Evolutionary conservation across 2,113 vertebrate species (phyloP).

Genomic region (Montifringilla adamsi): DNA sequence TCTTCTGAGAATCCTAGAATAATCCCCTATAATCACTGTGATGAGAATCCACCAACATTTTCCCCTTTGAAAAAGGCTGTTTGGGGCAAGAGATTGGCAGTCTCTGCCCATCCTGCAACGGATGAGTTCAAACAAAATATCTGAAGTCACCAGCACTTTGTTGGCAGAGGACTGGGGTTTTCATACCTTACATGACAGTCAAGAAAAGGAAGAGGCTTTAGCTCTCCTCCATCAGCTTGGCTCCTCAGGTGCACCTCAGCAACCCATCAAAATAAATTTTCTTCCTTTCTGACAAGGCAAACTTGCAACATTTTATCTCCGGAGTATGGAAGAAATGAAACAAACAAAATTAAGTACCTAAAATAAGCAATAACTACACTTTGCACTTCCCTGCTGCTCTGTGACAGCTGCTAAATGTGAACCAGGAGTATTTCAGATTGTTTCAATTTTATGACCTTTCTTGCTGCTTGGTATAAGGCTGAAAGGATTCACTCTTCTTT

Average conservation of each 20-base stretch:
- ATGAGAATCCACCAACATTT: conserved; percentile 56
- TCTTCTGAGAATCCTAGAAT: conserved; percentile 69
- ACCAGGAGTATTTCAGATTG: not conserved
- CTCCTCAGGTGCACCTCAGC: not conserved
- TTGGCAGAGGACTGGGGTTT: not conserved
- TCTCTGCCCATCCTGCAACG: not conserved
- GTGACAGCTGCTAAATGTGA: not conserved
- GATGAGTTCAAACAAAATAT: not conserved
- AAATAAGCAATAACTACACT: conserved; percentile 5
- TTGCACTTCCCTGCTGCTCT: not conserved
- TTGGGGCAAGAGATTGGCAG: not conserved
- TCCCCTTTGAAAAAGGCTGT: conserved; percentile 29
- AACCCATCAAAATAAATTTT: not conserved
- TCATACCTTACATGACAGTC: not conserved
- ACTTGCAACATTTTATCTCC: not conserved
- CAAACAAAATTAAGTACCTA: not conserved
- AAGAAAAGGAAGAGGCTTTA: not conserved
- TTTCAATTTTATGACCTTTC: not conserved
- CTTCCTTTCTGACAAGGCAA: not conserved
- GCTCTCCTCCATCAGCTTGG: not conserved
- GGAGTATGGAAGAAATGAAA: not conserved
- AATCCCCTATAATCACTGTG: conserved; percentile 72
- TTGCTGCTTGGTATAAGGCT: not conserved
- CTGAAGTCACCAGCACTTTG: not conserved
- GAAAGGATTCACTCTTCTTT: not conserved